Evolutionary conservation across 2,888 invertebrate species (phyloP), one percentile per base, ranked within the genome.

Genomic region (Caenorhabditis plicata): DNA sequence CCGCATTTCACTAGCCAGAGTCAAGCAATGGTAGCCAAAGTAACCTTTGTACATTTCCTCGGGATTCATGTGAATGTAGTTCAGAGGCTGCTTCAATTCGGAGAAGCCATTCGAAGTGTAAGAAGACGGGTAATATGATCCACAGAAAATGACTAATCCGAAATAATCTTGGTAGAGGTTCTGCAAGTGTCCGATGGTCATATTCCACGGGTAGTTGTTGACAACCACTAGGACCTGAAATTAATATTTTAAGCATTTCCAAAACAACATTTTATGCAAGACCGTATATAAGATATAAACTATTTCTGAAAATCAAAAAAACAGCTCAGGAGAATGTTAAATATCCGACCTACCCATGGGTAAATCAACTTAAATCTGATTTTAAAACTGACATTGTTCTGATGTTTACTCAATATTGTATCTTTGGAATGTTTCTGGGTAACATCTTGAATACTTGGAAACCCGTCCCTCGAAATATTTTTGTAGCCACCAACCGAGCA

Each of bases 121-220:
- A 7, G 44, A 11, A 1, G 45, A 19, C 7, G 36, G 23, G 29
- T 55, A 38, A 33, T 36, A 63, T 4, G 56, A 33, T 9, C 62
- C 62, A 35, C 62, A 63, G 33, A 52, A 63, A n/a, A 63, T 31
- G 9, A 50, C 42, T 5, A 39, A 33, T 7, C 52, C 62, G 29
- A 63, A 63, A 23, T 57, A 63, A 8, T 52, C 52, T 42, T 57
- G 27, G 40, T 63, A 63, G 9, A 63, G 20, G 26, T 53, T 39
- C 32, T 56, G 56, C 9, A 57, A 29, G 2, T 53, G 8, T 26
- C 56, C 56, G 7, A 49, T 45, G 13, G 25, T 44, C 8, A 27
- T 42, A 15, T 35, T 48, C 56, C 52, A 53, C 1, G 49, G 42
- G n/a, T 20, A 53, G 17, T 63, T 57, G 33, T 49, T 53, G 15